Evolutionary conservation across 2,888 invertebrate species (phyloP), one percentile per base, ranked within the genome.

Genomic region (Eumacrocentrus americanus): DNA sequence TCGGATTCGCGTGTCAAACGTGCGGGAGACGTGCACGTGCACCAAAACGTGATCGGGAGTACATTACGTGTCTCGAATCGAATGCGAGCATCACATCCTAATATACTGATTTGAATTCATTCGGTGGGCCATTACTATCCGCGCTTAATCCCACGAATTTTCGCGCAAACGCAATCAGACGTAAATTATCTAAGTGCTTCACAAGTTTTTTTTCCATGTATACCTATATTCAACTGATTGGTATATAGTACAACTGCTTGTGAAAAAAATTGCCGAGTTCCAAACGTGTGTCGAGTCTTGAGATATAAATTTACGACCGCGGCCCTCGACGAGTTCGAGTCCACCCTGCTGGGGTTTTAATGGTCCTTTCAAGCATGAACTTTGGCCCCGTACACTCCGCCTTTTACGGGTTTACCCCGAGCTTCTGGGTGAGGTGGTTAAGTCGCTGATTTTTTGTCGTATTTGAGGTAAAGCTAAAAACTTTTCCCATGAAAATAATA

Each of bases 251-350:
- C n/a, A n/a, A n/a, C n/a, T n/a, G 9, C 22, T 11, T 6, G 5
- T 44, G 6, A 12, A 25, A 48, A 29, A 29, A 48, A 48, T 16
- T 25, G 25, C 25, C 23, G 18, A 48, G 48, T 29, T 22, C n/a
- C n/a, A n/a, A n/a, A n/a, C n/a, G n/a, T 22, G 22, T 47, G 23
- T 22, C 29, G 12, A 47, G 47, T 25, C 47, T 47, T 22, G 51
- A 22, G 51, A 51, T 34, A 42, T 42, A 22, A 51, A 51, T 38
- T 51, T 51, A 51, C 51, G 51, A 51, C 16, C 51, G n/a, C n/a
- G 6, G 20, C 20, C 51, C 20, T 18, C 20, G 18, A n/a, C n/a
- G n/a, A n/a, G n/a, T n/a, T n/a, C n/a, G n/a, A n/a, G n/a, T n/a
- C n/a, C 51, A 20, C 37, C 16, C 18, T 35, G 11, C 11, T 12